Conservation (phyloP, 2,113 vertebrate species). For the Natator depressus region DNA sequence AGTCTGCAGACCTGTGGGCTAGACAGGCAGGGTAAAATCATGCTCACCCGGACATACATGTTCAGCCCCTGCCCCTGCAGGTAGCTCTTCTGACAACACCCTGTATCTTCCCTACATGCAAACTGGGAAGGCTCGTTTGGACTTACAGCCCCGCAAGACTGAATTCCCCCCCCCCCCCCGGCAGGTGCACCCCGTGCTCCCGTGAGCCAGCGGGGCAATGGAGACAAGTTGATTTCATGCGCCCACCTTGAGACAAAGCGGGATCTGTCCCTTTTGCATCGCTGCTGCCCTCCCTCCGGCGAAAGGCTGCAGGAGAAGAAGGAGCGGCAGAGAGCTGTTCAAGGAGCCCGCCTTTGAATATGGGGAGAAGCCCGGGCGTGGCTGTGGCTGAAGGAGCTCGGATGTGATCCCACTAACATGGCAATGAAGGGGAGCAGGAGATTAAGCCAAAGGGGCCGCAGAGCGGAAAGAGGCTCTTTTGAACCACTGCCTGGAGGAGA, state of each 20-base stretch:
- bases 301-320: not conserved
- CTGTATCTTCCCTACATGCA: no score
- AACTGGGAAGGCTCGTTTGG: not conserved
- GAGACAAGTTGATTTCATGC: not conserved
- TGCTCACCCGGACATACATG: no score
- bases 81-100: no score
- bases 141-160: no score
- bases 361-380: not conserved
- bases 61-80: no score
- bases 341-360: no score
- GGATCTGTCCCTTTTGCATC: not conserved
- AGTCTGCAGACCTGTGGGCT: no score
- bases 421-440: slow-evolving; percentile 54
- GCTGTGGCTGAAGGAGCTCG: slow-evolving; percentile 56
- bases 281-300: not conserved
- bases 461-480: slow-evolving; percentile 60
- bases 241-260: not conserved
- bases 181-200: not conserved
- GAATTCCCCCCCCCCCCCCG: not conserved
- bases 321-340: not conserved
- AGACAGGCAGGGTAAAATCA: no score
- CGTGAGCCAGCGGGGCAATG: no score
- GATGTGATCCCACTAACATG: slow-evolving; percentile 67
- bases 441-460: slow-evolving; percentile 50
- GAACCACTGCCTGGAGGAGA: slow-evolving; percentile 9